phyloP scores from a whole-genome alignment of 2,888 invertebrate genomes.

The Stenodera caucasica region DNA sequence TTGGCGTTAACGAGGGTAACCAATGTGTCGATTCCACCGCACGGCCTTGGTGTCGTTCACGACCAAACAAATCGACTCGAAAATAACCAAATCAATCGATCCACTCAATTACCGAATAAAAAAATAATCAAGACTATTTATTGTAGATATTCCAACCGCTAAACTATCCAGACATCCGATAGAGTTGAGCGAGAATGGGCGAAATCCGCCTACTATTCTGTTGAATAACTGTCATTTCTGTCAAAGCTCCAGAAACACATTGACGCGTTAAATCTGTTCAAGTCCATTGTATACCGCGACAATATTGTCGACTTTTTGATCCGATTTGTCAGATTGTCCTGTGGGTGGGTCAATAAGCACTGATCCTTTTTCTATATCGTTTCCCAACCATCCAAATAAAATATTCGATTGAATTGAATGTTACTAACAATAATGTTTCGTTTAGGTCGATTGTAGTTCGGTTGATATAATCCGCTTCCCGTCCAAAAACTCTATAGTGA shows the following conservation, averaged over 20 bases:
- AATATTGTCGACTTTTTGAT: slow-evolving; percentile 60
- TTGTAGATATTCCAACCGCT: too few species aligned
- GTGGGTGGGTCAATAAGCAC: slow-evolving; percentile 55
- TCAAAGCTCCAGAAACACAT: slow-evolving; percentile 41
- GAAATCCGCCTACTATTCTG: slow-evolving; percentile 19
- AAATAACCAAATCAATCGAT: background rate
- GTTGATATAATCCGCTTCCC: slow-evolving; percentile 56
- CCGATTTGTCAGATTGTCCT: slow-evolving; percentile 58
- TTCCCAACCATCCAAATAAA: slow-evolving; percentile 40
- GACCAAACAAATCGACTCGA: slow-evolving; percentile 35
- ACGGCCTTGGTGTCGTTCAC: slow-evolving; percentile 34
- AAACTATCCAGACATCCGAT: too few species aligned
- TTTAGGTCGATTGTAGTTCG: slow-evolving; percentile 36
- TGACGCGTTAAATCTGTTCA: slow-evolving; percentile 53
- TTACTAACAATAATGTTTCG: slow-evolving; percentile 18
- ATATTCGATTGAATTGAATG: background rate
- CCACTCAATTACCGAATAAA: background rate
- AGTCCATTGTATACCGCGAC: slow-evolving; percentile 55
- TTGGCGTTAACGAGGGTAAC: slow-evolving; percentile 56
- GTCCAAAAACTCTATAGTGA: slow-evolving; percentile 47
- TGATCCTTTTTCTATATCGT: slow-evolving; percentile 56
- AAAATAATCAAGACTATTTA: too few species aligned
- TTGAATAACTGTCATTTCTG: slow-evolving; percentile 17
- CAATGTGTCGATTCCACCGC: slow-evolving; percentile 53
- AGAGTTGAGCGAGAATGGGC: too few species aligned